Conservation (phyloP, 2,797 vertebrate genomes). For the Sebastes matsubarae region DNA sequence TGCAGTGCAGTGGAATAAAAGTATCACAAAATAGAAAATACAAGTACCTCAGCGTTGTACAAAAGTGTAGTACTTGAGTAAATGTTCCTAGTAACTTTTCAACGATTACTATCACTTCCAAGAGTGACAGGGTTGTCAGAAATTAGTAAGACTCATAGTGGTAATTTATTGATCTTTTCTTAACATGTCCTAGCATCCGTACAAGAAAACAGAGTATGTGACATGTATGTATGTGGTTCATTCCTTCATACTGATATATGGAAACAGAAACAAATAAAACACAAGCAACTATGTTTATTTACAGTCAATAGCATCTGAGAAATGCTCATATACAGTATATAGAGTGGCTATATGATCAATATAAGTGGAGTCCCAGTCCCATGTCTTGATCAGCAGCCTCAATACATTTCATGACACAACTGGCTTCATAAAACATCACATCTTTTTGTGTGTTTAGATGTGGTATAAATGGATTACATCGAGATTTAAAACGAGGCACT, state of each 20-base stretch:
- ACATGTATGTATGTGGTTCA: background rate
- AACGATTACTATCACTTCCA: background rate
- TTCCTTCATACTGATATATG: background rate
- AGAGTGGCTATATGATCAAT: background rate
- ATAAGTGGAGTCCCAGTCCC: background rate
- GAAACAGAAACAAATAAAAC: background rate
- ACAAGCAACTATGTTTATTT: constrained; percentile 3
- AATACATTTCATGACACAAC: background rate
- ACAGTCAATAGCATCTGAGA: background rate
- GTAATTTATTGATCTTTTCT: background rate
- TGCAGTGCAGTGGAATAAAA: background rate
- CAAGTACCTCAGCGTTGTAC: background rate
- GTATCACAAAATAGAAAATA: background rate
- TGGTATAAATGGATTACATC: background rate
- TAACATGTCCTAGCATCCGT: background rate
- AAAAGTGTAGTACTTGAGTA: background rate
- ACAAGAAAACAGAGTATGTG: no score
- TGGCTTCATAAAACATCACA: background rate
- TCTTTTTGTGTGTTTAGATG: background rate
- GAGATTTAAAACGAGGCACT: background rate
- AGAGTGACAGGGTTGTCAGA: background rate
- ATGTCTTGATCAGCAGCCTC: background rate
- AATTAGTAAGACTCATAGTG: background rate
- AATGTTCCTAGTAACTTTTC: background rate
- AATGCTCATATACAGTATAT: background rate